Percentiles rank a stretch among this genome's conserved stretches.
Conservation (phyloP, 37 sponge, comb jelly and placozoan genomes). For the Crambe crambe region DNA sequence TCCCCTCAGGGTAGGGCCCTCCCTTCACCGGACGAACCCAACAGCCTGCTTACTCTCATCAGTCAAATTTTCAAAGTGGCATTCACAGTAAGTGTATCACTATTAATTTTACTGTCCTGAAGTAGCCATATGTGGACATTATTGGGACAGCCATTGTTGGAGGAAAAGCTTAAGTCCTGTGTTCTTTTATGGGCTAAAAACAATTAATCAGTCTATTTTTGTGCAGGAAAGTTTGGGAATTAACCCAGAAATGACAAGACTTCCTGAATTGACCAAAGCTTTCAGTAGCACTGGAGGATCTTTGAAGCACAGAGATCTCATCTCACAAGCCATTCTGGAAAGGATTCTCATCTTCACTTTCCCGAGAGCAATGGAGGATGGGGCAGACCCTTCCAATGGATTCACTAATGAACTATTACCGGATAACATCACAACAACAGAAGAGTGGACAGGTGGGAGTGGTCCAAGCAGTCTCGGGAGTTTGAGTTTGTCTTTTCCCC, state of each 20-base stretch:
- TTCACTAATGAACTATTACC: neutral
- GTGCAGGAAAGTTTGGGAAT: neutral
- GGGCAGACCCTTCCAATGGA: neutral
- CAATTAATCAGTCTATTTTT: neutral
- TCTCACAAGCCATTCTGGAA: constrained; percentile 50
- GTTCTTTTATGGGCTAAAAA: neutral
- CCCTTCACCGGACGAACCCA: neutral
- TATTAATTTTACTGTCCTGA: too few species aligned
- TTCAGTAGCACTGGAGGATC: neutral
- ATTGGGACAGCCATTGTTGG: neutral
- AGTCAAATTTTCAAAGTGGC: neutral
- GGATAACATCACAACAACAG: neutral
- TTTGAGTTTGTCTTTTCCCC: neutral
- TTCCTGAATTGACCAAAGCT: neutral
- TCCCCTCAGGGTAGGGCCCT: neutral
- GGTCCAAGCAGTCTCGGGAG: constrained; percentile 13
- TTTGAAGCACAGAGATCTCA: constrained; percentile 11
- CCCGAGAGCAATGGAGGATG: neutral
- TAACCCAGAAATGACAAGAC: neutral
- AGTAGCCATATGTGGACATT: too few species aligned
- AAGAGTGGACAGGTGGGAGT: neutral
- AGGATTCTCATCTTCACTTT: constrained; percentile 11
- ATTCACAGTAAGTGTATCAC: constrained; percentile 11
- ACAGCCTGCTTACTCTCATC: neutral
- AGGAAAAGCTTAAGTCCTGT: neutral